Percentiles rank a stretch among this genome's conserved stretches.
phyloP scores from a whole-genome alignment of 2,797 vertebrate genomes.

The Chloroceryle amazona region DNA sequence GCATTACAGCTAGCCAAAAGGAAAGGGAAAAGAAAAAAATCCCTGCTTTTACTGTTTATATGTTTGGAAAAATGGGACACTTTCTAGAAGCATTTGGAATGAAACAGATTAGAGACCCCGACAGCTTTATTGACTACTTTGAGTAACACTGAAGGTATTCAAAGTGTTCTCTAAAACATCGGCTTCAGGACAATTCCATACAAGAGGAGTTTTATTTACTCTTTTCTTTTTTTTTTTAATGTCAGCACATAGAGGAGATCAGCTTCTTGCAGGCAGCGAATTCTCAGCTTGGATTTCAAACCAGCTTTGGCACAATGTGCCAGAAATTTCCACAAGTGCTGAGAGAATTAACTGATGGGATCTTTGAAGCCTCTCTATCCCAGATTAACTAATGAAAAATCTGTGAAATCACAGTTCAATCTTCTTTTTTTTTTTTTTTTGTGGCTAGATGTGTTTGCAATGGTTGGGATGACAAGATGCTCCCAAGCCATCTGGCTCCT shows the following conservation, averaged over 20 bases:
- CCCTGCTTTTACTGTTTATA: background rate
- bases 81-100: conserved; percentile 36
- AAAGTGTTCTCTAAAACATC: conserved; percentile 34
- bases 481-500: conserved; percentile 77
- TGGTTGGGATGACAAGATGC: conserved; percentile 72
- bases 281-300: conserved; percentile 79
- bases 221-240: background rate
- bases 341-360: conserved; percentile 81
- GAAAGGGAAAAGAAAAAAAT: background rate
- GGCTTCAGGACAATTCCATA: conserved; percentile 11
- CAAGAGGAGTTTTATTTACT: conserved; percentile 10
- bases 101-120: background rate
- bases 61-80: background rate
- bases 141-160: background rate
- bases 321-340: conserved; percentile 80
- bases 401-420: conserved; percentile 80
- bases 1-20: conserved; percentile 71
- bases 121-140: background rate
- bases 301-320: conserved; percentile 79
- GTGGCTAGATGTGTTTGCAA: conserved; percentile 66
- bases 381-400: conserved; percentile 85
- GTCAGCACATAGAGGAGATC: conserved; percentile 49
- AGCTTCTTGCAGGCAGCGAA: conserved; percentile 64
- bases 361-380: conserved; percentile 82
- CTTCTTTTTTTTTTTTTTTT: conserved; percentile 79